Evolutionary conservation across 1,140 invertebrate species (phyloP).

Genomic region (Meloidogyne hapla): DNA sequence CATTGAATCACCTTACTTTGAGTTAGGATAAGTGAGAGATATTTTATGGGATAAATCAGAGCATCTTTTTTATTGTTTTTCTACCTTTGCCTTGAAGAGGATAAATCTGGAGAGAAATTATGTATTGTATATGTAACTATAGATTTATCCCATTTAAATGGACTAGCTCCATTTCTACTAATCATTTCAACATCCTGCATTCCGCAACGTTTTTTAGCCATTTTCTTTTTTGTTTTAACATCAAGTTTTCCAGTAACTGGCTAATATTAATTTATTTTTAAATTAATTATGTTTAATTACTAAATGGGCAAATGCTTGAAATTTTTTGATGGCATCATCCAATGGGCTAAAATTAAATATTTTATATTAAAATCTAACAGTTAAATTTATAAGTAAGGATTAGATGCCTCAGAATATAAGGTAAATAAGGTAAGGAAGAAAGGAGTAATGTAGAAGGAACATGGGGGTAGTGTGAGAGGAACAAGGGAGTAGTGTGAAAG

Average conservation of each 20-base stretch:
- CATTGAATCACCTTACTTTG: no score
- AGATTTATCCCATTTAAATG: constrained; percentile 58
- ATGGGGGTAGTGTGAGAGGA: no score
- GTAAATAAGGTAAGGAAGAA: no score
- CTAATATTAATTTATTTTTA: constrained; percentile 8
- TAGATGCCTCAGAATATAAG: no score
- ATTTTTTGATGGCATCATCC: constrained; percentile 46
- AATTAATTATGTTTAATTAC: no score
- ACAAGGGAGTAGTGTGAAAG: no score
- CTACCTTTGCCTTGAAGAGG: constrained; percentile 45
- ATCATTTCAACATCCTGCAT: constrained; percentile 56
- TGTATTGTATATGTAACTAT: constrained; percentile 59
- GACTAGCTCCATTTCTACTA: constrained; percentile 43
- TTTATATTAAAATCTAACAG: no score
- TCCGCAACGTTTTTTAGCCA: constrained; percentile 60
- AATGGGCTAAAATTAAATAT: not conserved
- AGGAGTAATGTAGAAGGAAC: no score
- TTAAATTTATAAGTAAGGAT: no score
- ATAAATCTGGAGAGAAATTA: constrained; percentile 53
- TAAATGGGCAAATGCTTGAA: constrained; percentile 58
- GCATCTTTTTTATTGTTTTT: no score
- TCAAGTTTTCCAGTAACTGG: constrained; percentile 53
- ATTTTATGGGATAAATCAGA: no score
- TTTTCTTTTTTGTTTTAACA: constrained; percentile 55
- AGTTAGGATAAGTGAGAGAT: no score